Base-by-base conservation (phyloP, 2,888 invertebrate genomes). In the Aphodius granarius region DNA sequence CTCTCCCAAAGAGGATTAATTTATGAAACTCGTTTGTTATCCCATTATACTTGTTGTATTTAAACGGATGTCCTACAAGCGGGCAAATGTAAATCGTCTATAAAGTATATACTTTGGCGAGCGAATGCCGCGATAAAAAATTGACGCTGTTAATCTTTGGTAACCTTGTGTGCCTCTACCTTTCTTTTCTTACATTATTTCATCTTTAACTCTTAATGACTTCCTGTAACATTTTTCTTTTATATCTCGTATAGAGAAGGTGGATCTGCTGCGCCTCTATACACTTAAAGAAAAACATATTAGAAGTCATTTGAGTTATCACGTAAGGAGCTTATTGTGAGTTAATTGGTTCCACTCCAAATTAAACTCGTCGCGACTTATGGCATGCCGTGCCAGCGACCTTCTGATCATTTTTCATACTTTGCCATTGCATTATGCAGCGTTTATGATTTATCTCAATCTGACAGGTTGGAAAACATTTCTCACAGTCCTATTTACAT, bases 11-110 rank as follows among this genome's bases (percentile, higher is more conserved):
- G 71, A 19, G 66, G 65, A 74, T 74, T 74, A 74, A 74, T 71
- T 74, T 74, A 74, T 74, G 74, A 71, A 22, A 18, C 19, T 71
- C 74, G 71, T 74, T 74, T 74, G 71, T 74, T 64, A 74, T 71
- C 71, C 74, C 71, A 74, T 74, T 74, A 70, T 74, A 65, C 65
- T 73, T n/a, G 20, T 63, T 63, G 66, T 73, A 73, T 73, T 23
- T 66, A 21, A 23, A 73, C 66, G 66, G 43, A 19, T 73, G 73
- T 73, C 13, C 43, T 43, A 43, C 43, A 43, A 43, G 43, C 43
- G 43, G 43, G 6, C 43, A 43, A n/a, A n/a, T 43, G 43, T 43
- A 43, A 43, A 43, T 43, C 13, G 43, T 43, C 43, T 43, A 43
- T 43, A 43, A 43, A 43, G 43, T 43, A 43, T 43, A 43, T 43